Percentiles rank a stretch among this genome's conserved stretches.
These are phyloP conservation scores for Hypanus sabinus DNA, from an alignment of 2,113 vertebrate genomes.

Conservation along the genomic window DNA sequence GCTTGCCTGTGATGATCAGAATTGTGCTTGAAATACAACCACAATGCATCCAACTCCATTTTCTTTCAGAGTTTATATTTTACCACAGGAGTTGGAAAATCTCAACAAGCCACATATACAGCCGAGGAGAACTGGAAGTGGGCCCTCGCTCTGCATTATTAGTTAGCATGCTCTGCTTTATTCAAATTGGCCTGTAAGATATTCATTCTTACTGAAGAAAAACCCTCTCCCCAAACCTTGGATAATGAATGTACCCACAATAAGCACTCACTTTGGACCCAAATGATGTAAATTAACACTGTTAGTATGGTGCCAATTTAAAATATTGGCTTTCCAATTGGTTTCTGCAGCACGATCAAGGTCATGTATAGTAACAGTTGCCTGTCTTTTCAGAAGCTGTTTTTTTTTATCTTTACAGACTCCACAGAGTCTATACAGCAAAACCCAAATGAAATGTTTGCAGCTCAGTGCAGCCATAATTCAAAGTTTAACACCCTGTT, in stretches of 20 bases:
- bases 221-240: no score
- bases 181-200: not conserved
- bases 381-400: not conserved
- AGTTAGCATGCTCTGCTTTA: not conserved
- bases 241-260: not conserved
- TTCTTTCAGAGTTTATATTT: not conserved
- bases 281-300: not conserved
- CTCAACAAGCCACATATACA: not conserved
- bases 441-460: not conserved
- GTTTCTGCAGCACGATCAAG: not conserved
- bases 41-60: not conserved
- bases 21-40: no score
- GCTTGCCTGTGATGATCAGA: not conserved
- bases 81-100: not conserved
- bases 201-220: not conserved
- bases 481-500: constrained; percentile 12
- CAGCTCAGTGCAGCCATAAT: not conserved
- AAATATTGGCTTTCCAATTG: not conserved
- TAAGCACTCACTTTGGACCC: not conserved
- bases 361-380: constrained; percentile 19
- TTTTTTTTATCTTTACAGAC: not conserved
- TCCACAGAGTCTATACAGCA: not conserved
- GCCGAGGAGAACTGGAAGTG: not conserved
- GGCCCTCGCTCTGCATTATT: not conserved
- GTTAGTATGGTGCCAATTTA: not conserved